Percentiles rank a stretch among this genome's conserved stretches.
phyloP scores from a whole-genome alignment of 2,113 vertebrate species.

The Vombatus ursinus region DNA sequence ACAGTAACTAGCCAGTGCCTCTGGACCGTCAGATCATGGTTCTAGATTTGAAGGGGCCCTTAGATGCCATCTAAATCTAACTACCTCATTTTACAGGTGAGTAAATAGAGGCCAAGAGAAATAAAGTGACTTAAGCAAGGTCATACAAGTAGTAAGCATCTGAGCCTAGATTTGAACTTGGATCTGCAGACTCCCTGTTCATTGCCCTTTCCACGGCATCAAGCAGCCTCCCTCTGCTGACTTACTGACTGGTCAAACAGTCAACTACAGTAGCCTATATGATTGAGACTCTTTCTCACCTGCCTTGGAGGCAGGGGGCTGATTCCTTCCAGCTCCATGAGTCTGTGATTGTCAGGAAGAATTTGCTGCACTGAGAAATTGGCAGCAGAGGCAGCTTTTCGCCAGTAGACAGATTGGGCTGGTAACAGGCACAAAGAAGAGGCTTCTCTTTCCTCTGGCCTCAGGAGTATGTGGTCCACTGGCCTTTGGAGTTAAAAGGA shows the following conservation, averaged over 20 bases:
- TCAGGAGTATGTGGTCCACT: not conserved
- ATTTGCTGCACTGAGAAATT: not conserved
- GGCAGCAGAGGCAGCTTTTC: not conserved
- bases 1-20: not conserved
- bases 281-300: not conserved
- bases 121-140: not conserved
- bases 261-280: not conserved
- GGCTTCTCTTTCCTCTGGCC: not conserved
- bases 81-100: not conserved
- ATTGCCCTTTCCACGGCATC: not conserved
- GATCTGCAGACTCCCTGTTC: not conserved
- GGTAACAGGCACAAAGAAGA: not conserved
- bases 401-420: not conserved
- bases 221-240: not conserved
- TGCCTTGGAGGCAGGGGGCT: not conserved
- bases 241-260: not conserved
- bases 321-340: not conserved
- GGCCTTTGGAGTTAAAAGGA: not conserved
- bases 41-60: not conserved
- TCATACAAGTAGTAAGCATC: not conserved
- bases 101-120: not conserved
- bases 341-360: not conserved
- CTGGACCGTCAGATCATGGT: not conserved
- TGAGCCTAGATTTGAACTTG: not conserved
- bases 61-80: not conserved